Conservation (phyloP, 2,113 vertebrate genomes). For the Lepus timidus region DNA sequence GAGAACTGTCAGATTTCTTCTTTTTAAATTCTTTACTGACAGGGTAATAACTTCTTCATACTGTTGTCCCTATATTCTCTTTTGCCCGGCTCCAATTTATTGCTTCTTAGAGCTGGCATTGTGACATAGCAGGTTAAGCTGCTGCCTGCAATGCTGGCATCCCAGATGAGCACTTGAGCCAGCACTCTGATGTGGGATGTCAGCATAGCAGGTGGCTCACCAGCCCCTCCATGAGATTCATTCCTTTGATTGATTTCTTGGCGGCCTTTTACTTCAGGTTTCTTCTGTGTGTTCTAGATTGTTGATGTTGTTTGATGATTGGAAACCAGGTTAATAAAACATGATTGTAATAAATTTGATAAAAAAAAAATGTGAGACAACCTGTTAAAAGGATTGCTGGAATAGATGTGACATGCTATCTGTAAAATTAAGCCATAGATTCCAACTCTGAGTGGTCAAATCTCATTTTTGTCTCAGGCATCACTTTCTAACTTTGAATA, state of each 20-base stretch:
- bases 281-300: slow-evolving; percentile 34
- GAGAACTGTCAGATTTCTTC: not conserved
- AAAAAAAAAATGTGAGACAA: slow-evolving; percentile 1
- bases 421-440: slow-evolving; percentile 4
- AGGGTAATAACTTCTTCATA: not conserved
- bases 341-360: slow-evolving; percentile 42
- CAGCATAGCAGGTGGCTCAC: too few species aligned
- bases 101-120: not conserved
- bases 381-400: slow-evolving; percentile 30
- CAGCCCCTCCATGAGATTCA: not conserved
- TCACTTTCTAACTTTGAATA: slow-evolving; percentile 20
- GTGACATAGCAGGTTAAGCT: too few species aligned
- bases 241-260: not conserved
- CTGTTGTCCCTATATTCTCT: not conserved
- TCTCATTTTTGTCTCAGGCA: not conserved
- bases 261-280: slow-evolving; percentile 33
- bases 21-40: not conserved
- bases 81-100: not conserved
- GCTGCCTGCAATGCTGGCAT: too few species aligned
- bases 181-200: too few species aligned
- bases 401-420: not conserved
- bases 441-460: not conserved
- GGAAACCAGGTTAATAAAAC: slow-evolving; percentile 57
- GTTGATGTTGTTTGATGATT: slow-evolving; percentile 51
- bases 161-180: too few species aligned